phyloP scores from a whole-genome alignment of 2,797 vertebrate genomes.

The Phalanger gymnotis region DNA sequence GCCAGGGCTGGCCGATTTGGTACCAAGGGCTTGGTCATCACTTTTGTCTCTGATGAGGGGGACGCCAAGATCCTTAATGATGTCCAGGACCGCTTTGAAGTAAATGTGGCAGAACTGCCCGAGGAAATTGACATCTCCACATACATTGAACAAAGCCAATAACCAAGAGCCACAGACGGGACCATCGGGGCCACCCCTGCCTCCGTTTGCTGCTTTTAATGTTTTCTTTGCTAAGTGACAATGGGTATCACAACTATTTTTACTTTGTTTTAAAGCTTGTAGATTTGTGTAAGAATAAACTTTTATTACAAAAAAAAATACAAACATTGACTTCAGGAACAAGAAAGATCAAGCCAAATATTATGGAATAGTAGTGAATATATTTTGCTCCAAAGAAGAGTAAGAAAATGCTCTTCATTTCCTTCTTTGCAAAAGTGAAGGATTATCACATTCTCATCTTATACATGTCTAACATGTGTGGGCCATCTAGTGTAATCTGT shows the following conservation, averaged over 20 bases:
- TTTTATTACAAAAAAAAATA: constrained; percentile 57
- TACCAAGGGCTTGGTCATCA: constrained; percentile 92
- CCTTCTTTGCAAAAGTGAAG: background rate
- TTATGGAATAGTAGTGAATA: too few species aligned
- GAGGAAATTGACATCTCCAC: constrained; percentile 95
- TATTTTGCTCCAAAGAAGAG: too few species aligned
- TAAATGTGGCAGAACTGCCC: constrained; percentile 92
- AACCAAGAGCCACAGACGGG: constrained; percentile 67
- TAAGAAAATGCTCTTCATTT: too few species aligned
- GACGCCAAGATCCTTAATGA: constrained; percentile 94
- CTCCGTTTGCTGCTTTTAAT: constrained; percentile 2
- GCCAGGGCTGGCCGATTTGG: constrained; percentile 92
- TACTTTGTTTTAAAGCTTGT: constrained; percentile 60
- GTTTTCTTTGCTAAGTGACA: background rate
- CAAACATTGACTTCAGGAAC: too few species aligned
- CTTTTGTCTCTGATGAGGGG: constrained; percentile 91
- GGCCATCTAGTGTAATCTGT: too few species aligned
- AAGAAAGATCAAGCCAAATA: too few species aligned
- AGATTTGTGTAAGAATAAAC: constrained; percentile 73
- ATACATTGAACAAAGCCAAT: constrained; percentile 95
- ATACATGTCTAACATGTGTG: too few species aligned
- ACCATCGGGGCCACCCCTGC: background rate
- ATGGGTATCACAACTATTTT: constrained; percentile 26
- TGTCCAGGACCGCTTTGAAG: constrained; percentile 93
- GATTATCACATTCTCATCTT: too few species aligned